Conservation (phyloP, 2,113 vertebrate genomes). For the Danionella cerebrum region DNA sequence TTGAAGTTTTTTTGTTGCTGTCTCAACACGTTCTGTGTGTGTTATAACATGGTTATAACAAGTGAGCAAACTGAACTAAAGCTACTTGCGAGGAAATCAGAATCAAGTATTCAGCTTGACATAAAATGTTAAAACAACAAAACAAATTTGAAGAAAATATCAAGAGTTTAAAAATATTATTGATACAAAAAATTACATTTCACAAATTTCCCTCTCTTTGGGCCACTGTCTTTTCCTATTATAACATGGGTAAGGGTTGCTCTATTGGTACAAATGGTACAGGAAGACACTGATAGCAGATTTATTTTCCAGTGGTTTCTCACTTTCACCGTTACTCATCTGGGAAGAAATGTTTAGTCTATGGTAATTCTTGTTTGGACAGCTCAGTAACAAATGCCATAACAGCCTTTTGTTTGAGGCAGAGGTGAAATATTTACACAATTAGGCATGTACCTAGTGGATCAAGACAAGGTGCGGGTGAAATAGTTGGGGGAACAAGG, state of each 20-base stretch:
- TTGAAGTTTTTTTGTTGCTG: too few species aligned
- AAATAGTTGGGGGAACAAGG: not conserved
- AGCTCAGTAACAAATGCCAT: slow-evolving; percentile 32
- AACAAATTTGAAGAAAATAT: too few species aligned
- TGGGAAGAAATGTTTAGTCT: slow-evolving; percentile 57
- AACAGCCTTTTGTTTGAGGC: not conserved
- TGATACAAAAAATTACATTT: too few species aligned
- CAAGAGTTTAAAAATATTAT: too few species aligned
- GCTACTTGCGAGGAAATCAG: too few species aligned
- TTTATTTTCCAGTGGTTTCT: slow-evolving; percentile 5
- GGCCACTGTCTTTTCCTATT: not conserved
- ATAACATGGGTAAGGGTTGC: not conserved
- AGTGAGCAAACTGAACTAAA: too few species aligned
- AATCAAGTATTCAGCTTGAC: too few species aligned
- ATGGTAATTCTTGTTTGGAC: slow-evolving; percentile 55
- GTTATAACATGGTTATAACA: too few species aligned
- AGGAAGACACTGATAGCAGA: not conserved
- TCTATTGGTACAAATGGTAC: not conserved
- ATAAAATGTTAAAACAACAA: too few species aligned
- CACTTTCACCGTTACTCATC: slow-evolving; percentile 17
- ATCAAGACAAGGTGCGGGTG: not conserved
- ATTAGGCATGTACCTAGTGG: not conserved
- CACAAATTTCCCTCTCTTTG: too few species aligned
- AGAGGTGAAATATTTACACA: not conserved
- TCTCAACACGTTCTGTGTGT: too few species aligned